Evolutionary conservation across 2,888 invertebrate species (phyloP).

Genomic region (Diplazon laetatorius): DNA sequence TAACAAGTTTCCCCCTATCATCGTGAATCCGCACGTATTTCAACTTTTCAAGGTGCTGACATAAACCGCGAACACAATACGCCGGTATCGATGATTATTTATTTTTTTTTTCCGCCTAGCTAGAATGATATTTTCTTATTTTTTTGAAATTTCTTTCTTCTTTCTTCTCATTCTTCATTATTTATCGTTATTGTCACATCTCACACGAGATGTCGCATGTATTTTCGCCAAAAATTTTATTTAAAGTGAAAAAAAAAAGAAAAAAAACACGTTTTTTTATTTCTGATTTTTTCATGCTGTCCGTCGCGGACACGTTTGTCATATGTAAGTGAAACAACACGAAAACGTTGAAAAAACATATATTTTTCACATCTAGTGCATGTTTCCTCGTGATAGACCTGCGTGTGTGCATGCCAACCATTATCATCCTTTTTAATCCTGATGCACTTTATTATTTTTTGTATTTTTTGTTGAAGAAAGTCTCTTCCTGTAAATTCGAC

Average conservation of each 20-base stretch:
- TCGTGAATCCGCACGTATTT: background rate
- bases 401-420: too few relatives aligned
- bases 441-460: constrained; percentile 57
- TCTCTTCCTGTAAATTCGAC: constrained; percentile 14
- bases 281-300: constrained; percentile 78
- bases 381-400: too few relatives aligned
- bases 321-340: constrained; percentile 64
- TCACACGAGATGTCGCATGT: constrained; percentile 61
- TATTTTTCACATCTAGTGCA: constrained; percentile 23
- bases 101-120: constrained; percentile 69
- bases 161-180: too few relatives aligned
- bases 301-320: constrained; percentile 63
- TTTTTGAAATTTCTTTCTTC: too few relatives aligned
- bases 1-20: too few relatives aligned
- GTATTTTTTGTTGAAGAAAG: constrained; percentile 6
- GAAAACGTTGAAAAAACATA: background rate
- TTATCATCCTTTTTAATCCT: too few relatives aligned
- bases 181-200: constrained; percentile 65
- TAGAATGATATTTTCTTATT: constrained; percentile 66
- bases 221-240: background rate
- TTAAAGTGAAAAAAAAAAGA: too few relatives aligned
- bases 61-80: constrained; percentile 38
- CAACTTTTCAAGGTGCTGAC: background rate
- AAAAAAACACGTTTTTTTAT: constrained; percentile 79
- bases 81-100: constrained; percentile 34